These are phyloP conservation scores for Pangasianodon gigas DNA, from an alignment of 2,113 vertebrate genomes.

Conservation along the genomic window DNA sequence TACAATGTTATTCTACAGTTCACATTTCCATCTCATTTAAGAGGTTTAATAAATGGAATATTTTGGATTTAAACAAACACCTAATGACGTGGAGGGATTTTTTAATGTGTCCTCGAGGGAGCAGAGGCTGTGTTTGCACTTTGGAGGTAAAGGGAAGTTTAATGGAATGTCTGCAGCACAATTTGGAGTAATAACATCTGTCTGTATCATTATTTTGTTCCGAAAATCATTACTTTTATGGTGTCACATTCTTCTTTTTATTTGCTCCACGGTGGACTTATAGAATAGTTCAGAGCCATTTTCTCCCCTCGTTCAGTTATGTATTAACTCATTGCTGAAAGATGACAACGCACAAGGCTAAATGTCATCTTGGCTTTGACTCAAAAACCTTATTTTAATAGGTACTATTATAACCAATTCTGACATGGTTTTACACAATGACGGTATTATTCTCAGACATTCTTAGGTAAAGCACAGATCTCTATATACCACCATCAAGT, in stretches of 20 bases:
- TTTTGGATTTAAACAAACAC: conserved; percentile 58
- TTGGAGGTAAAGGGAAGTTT: conserved; percentile 56
- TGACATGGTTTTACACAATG: conserved; percentile 17
- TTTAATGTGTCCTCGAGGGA: conserved; percentile 57
- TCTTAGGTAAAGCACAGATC: not conserved
- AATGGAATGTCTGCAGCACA: conserved; percentile 58
- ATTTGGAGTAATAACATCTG: conserved; percentile 58
- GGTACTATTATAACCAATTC: conserved; percentile 24
- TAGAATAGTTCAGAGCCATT: conserved; percentile 38
- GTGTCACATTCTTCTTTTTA: conserved; percentile 61
- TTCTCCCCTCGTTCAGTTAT: conserved; percentile 26
- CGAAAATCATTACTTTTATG: conserved; percentile 65
- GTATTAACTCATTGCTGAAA: conserved; percentile 19
- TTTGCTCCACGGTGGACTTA: conserved; percentile 52
- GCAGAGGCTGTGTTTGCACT: conserved; percentile 47
- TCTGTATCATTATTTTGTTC: conserved; percentile 62
- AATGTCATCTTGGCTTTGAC: conserved; percentile 25
- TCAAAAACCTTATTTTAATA: conserved; percentile 41
- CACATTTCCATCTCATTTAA: conserved; percentile 60
- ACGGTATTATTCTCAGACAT: not conserved
- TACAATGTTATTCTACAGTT: conserved; percentile 59
- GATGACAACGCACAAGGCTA: conserved; percentile 26
- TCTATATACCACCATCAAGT: not conserved
- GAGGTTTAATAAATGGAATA: conserved; percentile 61
- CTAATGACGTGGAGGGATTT: conserved; percentile 58